Conservation (phyloP, 2,113 vertebrate genomes). For the Rhinopomastus cyanomelas region DNA sequence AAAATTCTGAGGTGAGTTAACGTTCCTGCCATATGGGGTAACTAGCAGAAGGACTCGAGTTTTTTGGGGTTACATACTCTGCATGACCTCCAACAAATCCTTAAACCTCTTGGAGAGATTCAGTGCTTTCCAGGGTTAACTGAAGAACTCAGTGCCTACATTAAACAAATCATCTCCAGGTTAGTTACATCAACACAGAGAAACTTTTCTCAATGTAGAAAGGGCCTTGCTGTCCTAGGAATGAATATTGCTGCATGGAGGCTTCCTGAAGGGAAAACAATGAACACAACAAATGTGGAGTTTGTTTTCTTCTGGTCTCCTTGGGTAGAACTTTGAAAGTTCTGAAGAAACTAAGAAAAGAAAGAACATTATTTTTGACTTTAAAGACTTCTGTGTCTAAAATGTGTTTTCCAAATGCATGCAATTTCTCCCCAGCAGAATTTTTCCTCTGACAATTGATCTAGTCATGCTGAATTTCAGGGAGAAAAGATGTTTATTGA, state of each 20-base stretch:
- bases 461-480: neutral
- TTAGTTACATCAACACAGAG: neutral
- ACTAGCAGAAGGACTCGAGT: neutral
- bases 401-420: slow-evolving; percentile 1
- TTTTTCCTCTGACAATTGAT: neutral
- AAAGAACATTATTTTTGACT: neutral
- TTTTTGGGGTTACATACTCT: neutral
- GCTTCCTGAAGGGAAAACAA: neutral
- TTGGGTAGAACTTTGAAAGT: neutral
- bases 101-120: neutral
- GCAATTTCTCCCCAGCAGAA: neutral
- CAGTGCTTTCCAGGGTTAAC: slow-evolving; percentile 1
- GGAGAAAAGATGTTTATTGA: neutral
- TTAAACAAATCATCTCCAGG: neutral
- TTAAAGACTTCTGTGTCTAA: neutral
- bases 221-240: neutral
- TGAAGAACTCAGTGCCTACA: neutral
- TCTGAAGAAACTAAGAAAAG: neutral
- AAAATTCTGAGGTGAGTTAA: neutral
- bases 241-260: neutral
- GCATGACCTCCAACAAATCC: neutral
- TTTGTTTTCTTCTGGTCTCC: neutral
- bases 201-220: neutral
- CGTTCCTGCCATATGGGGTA: neutral
- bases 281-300: neutral